Conservation (phyloP, 37 sponge, comb jelly and placozoan genomes). For the Hexactinellida sp. region DNA sequence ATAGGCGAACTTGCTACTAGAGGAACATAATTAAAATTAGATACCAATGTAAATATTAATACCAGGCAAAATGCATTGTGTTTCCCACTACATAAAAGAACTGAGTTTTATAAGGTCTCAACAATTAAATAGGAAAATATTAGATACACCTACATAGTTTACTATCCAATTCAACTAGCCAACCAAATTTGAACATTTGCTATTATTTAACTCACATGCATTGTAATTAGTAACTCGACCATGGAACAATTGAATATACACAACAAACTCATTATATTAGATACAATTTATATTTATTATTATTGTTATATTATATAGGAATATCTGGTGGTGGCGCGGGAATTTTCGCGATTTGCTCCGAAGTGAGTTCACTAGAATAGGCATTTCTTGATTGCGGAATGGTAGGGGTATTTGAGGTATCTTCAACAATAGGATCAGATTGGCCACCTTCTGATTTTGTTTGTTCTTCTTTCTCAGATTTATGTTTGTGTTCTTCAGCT, state of each 20-base stretch:
- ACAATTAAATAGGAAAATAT: no score
- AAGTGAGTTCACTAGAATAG: neutral
- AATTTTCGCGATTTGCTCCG: neutral
- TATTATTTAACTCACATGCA: no score
- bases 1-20: no score
- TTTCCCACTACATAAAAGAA: no score
- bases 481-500: constrained; percentile 17
- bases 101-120: no score
- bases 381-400: neutral
- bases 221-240: no score
- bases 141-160: neutral
- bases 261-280: no score
- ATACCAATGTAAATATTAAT: no score
- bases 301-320: neutral
- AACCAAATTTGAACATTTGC: constrained; percentile 4
- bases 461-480: neutral
- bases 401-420: neutral
- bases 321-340: neutral
- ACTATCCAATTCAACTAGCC: neutral
- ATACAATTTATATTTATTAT: no score
- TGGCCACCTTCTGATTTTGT: neutral
- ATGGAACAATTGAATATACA: no score
- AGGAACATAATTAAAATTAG: no score
- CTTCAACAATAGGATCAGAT: neutral
- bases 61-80: no score